Evolutionary conservation across 2,797 vertebrate genomes (phyloP), one percentile per base, ranked within the genome.

Genomic region (Sebastes diaconus): DNA sequence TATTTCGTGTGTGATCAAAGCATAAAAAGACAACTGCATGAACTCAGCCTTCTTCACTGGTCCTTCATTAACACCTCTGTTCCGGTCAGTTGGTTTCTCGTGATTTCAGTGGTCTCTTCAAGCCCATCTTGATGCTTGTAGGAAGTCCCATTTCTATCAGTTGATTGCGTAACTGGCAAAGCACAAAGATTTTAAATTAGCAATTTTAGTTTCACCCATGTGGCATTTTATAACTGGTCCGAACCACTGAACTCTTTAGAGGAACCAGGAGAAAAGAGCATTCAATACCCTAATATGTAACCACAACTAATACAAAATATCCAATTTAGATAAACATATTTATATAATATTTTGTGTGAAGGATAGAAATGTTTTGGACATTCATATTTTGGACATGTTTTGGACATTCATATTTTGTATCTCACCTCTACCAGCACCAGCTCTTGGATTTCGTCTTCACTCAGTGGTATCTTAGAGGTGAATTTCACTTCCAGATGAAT

Each of bases 91-190:
- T 13, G 3, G 8, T 46, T 32, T 42, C 16, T 54, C 1, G 5
- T 58, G 54, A 42, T 34, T 58, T 75, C n/a, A 7, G 4, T 1
- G 13, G 6, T 46, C 2, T 67, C 46, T n/a, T 69, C 20, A 83
- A 2, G 4, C 20, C 42, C 59, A 63, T 42, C 16, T 63, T 77
- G 55, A 80, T 61, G 80, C 10, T 83, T 8, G 11, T 1, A 34
- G 77, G 34, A 58, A 83, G 60, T 46, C 77, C 84, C 34, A 46
- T 25, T 42, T 83, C 34, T 4, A 50, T 73, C 73, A 83, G 69
- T 0, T 50, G 55, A 30, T 58, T 6, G 2, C 5, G 70, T 42
- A 83, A 57, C 84, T 86, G 80, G 14, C 6, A 24, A 77, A 65
- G 25, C 11, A 61, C 12, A 77, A 54, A 81, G 1, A 34, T 12